Evolutionary conservation across 2,113 vertebrate species (phyloP).

Genomic region (Bos javanicus): DNA sequence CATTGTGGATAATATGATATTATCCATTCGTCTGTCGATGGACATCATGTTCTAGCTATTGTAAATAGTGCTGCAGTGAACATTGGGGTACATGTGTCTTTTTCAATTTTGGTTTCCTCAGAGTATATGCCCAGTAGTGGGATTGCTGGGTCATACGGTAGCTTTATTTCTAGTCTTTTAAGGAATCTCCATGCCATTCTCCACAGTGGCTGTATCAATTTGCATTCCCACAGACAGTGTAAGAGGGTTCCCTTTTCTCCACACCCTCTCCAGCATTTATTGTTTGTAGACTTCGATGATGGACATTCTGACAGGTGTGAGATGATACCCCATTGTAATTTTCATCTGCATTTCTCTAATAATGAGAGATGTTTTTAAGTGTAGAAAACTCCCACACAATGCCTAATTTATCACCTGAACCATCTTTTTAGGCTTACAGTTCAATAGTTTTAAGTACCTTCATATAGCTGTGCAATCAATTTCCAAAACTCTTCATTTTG

Average conservation of each 20-base stretch:
- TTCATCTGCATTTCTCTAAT: background rate
- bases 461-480: background rate
- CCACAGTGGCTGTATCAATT: background rate
- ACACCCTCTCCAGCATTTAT: background rate
- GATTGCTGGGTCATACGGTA: background rate
- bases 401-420: background rate
- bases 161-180: background rate
- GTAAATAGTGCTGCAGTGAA: background rate
- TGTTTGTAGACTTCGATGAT: background rate
- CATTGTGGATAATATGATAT: too few relatives aligned
- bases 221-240: background rate
- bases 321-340: background rate
- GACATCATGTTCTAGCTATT: background rate
- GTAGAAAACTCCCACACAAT: background rate
- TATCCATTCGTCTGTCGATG: background rate
- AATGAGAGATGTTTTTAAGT: background rate
- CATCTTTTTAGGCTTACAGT: background rate
- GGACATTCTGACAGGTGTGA: background rate
- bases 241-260: background rate
- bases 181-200: background rate
- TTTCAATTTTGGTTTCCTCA: background rate
- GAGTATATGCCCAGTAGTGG: background rate
- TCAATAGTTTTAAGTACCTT: background rate
- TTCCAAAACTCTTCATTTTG: background rate
- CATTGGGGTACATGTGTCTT: background rate